Evolutionary conservation across 1,140 invertebrate species (phyloP).

Genomic region (Leptopilina clavipes): DNA sequence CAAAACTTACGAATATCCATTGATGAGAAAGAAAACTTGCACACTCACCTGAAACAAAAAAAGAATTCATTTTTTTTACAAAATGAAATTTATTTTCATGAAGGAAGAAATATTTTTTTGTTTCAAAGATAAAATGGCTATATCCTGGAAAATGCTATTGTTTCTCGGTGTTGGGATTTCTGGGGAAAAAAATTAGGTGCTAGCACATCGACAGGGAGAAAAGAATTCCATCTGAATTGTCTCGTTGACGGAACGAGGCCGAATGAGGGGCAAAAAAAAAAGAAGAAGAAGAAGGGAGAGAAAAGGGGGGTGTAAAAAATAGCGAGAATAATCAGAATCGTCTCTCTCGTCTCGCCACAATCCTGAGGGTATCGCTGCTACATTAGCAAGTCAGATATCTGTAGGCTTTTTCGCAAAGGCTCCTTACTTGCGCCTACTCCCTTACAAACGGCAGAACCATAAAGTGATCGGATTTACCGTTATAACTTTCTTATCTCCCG

Average conservation of each 20-base stretch:
- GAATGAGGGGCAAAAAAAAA: slow-evolving; percentile 38
- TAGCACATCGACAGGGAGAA: slow-evolving; percentile 19
- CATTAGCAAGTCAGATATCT: slow-evolving; percentile 68
- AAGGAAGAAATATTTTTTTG: too few species aligned
- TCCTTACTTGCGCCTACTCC: slow-evolving; percentile 27
- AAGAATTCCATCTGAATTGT: slow-evolving; percentile 35
- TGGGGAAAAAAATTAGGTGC: slow-evolving; percentile 8
- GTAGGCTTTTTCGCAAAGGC: slow-evolving; percentile 49
- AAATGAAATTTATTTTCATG: too few species aligned
- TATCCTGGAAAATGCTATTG: background rate
- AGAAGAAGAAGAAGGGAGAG: background rate
- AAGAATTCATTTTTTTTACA: background rate
- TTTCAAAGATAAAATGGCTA: too few species aligned
- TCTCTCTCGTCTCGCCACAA: slow-evolving; percentile 54
- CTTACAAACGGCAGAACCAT: slow-evolving; percentile 11
- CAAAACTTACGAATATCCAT: background rate
- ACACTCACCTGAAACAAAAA: background rate
- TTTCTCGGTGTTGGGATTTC: background rate
- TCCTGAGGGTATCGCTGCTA: slow-evolving; percentile 59
- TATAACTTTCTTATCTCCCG: slow-evolving; percentile 10
- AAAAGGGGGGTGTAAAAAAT: slow-evolving; percentile 39
- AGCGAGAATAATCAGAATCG: slow-evolving; percentile 57
- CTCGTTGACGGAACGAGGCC: slow-evolving; percentile 19
- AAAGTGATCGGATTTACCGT: slow-evolving; percentile 33
- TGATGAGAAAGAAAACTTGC: background rate